A percentile compares a stretch with the other conserved stretches of the same genome.
These are phyloP conservation scores for Apamea sordens DNA, from an alignment of 2,888 invertebrate species.

Conservation along the genomic window DNA sequence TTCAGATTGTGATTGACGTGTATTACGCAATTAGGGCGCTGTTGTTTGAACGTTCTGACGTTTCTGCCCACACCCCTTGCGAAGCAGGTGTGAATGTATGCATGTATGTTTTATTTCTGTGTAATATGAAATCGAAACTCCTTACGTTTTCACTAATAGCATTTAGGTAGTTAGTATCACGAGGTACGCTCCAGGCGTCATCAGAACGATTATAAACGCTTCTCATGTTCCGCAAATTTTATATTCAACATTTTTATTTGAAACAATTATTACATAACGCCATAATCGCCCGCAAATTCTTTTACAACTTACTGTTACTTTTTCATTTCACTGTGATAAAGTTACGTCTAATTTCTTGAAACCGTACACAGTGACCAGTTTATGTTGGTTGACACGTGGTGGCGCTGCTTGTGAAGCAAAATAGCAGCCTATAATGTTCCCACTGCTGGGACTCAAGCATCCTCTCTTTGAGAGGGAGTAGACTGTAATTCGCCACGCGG, in stretches of 20 bases:
- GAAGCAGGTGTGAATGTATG: too few relatives aligned
- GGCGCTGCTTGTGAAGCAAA: neutral
- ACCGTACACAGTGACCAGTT: slow-evolving; percentile 20
- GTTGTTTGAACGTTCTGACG: too few relatives aligned
- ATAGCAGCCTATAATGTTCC: neutral
- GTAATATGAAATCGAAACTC: neutral
- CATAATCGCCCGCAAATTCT: slow-evolving; percentile 22
- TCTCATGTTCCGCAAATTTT: slow-evolving; percentile 7
- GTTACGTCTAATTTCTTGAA: slow-evolving; percentile 49
- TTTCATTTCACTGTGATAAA: slow-evolving; percentile 49
- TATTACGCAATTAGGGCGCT: too few relatives aligned
- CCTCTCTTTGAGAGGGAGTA: neutral
- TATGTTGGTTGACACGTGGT: neutral
- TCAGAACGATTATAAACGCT: slow-evolving; percentile 1
- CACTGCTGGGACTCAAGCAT: neutral
- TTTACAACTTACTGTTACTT: slow-evolving; percentile 46
- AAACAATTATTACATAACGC: slow-evolving; percentile 41
- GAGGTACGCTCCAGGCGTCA: neutral
- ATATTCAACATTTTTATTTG: slow-evolving; percentile 3
- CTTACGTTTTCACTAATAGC: neutral
- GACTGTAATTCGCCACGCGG: neutral
- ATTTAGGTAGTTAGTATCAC: neutral
- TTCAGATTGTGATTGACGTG: too few relatives aligned
- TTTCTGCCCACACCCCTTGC: too few relatives aligned
- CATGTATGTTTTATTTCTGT: neutral